Base-by-base conservation (phyloP, 2,888 invertebrate species). In the Hemistola chrysoprasaria region DNA sequence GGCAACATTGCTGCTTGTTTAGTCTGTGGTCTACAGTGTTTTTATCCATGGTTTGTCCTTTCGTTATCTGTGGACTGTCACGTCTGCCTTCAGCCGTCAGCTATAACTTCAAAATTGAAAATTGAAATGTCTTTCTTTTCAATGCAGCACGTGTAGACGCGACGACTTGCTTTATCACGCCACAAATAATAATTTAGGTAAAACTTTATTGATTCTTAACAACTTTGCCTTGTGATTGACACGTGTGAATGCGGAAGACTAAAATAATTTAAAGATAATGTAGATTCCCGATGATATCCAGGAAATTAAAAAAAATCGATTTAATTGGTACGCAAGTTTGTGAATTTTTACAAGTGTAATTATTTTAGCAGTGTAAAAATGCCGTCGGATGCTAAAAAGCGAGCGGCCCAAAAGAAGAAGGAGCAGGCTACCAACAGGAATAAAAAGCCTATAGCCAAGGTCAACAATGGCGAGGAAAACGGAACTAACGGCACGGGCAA, bases 331-430 rank as follows among this genome's bases (percentile, higher is more conserved):
- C 25, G 45, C 40, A 28, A 43, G n/a, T n/a, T n/a, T n/a, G n/a
- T n/a, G n/a, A 29, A 36, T 42, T 46, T 35, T 41, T 38, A 6
- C 16, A 20, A 29, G 23, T 32, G 29, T 32, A 31, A 31, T 43
- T 27, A 37, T 58, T 65, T 69, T 59, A 58, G 59, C 56, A 62
- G 59, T 47, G 50, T 31, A 51, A 54, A 61, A 53, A 99, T 99
- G 99, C 98, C 99, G 78, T 99, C 99, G 65, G 99, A 99, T 87
- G 94, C 98, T 22, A 99, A 99, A 87, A 99, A 99, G 92, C 97
- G 97, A 75, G 95, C 98, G 78, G 97, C 97, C 73, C 97, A 97
- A 74, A 97, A 97, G 82, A 99, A 99, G 86, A 99, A 99, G 78
- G 98, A 98, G 57, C 96, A 97, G 36, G 95, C 96, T 2, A 95